Percentiles rank a stretch among this genome's conserved stretches.
These are phyloP conservation scores for Brachionus calyciflorus DNA, from an alignment of 1,140 invertebrate genomes.

Conservation along the genomic window DNA sequence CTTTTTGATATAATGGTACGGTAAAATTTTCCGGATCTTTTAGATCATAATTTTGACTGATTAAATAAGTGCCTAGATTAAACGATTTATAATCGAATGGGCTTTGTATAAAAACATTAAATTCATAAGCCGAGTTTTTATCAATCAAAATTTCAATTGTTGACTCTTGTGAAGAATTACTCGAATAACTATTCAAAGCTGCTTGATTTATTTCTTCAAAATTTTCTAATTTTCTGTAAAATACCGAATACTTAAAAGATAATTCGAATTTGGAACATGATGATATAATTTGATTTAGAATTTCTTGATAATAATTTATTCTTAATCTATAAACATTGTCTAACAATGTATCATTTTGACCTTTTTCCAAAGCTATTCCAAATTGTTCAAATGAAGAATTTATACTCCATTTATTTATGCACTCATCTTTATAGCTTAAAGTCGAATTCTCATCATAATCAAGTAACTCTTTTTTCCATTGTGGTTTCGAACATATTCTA, in stretches of 20 bases:
- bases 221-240: background rate
- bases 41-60: background rate
- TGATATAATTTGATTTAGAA: background rate
- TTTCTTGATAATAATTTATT: constrained; percentile 20
- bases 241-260: constrained; percentile 3
- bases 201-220: background rate
- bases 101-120: constrained; percentile 19
- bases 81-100: constrained; percentile 8
- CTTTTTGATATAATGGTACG: constrained; percentile 5
- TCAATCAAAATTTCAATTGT: constrained; percentile 22
- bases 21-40: background rate
- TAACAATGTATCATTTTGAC: too few relatives aligned
- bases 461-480: constrained; percentile 25
- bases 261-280: constrained; percentile 1
- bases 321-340: background rate
- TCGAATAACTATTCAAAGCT: background rate
- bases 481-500: background rate
- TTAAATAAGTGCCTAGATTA: constrained; percentile 17
- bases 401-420: constrained; percentile 4
- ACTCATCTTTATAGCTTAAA: background rate
- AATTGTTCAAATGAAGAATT: constrained; percentile 29
- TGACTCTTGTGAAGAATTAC: background rate
- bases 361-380: background rate
- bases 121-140: background rate
- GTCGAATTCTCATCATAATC: background rate